These are phyloP conservation scores for Ceyx cyanopectus DNA, from an alignment of 2,113 vertebrate genomes.

Conservation along the genomic window DNA sequence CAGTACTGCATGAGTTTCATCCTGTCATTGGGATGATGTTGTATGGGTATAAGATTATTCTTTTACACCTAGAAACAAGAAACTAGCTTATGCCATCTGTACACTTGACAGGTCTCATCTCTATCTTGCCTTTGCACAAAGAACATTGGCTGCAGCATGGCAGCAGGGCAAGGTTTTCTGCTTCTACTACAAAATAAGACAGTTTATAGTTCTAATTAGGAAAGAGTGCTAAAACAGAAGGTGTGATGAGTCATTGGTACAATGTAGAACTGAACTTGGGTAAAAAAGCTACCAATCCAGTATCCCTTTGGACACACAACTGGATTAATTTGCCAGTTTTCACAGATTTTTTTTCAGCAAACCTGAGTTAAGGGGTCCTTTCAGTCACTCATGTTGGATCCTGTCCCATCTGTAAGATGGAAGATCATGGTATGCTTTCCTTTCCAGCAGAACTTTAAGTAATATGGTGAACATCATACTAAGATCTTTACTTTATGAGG, in stretches of 20 bases:
- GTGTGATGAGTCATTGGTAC: background rate
- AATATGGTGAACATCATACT: fast-evolving
- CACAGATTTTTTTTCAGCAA: background rate
- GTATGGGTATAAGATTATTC: background rate
- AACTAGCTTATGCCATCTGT: background rate
- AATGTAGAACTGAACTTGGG: background rate
- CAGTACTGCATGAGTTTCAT: background rate
- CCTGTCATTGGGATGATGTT: background rate
- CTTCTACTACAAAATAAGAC: background rate
- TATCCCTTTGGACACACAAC: background rate
- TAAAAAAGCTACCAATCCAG: background rate
- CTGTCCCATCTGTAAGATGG: background rate
- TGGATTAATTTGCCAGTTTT: background rate
- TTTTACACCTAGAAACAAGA: background rate
- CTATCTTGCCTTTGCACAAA: background rate
- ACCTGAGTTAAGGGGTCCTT: background rate
- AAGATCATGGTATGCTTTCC: background rate
- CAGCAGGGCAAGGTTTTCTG: background rate
- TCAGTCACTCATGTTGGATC: background rate
- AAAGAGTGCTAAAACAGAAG: background rate
- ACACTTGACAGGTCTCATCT: background rate
- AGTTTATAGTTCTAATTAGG: background rate
- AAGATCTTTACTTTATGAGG: background rate
- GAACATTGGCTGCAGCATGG: background rate
- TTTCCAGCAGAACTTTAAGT: background rate